phyloP scores from a whole-genome alignment of 2,888 invertebrate genomes.

The Ectropis crepuscularia region DNA sequence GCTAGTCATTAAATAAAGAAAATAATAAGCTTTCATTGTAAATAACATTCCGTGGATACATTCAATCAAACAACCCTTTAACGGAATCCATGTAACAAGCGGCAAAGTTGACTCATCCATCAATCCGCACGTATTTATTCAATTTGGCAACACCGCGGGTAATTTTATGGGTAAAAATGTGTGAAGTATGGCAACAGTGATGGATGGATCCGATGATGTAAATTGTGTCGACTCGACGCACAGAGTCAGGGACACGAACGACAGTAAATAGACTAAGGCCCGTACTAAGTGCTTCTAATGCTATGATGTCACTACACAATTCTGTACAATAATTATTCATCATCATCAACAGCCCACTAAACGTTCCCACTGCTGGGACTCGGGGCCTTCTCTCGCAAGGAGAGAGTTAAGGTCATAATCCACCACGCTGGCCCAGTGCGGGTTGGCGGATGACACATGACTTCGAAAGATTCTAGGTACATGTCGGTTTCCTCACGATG shows the following conservation, averaged over 20 bases:
- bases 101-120: conserved; percentile 52
- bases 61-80: conserved; percentile 27
- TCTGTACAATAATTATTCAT: too few species aligned
- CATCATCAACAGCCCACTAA: too few species aligned
- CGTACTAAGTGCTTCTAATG: too few species aligned
- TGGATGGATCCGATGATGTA: conserved; percentile 48
- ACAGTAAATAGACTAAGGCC: neutral
- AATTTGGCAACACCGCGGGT: conserved; percentile 57
- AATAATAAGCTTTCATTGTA: too few species aligned
- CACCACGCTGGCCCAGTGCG: too few species aligned
- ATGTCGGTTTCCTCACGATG: too few species aligned
- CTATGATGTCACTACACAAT: too few species aligned
- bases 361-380: too few species aligned
- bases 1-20: neutral
- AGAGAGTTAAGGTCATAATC: too few species aligned
- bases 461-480: too few species aligned
- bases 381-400: too few species aligned
- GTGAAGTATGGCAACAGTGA: conserved; percentile 45
- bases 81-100: conserved; percentile 19
- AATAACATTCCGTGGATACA: neutral
- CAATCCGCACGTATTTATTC: conserved; percentile 60
- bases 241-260: conserved; percentile 20
- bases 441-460: too few species aligned
- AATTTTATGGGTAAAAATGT: conserved; percentile 46
- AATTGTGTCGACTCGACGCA: conserved; percentile 22